Conservation (phyloP, 2,888 invertebrate genomes). For the Agonopterix heracliana region DNA sequence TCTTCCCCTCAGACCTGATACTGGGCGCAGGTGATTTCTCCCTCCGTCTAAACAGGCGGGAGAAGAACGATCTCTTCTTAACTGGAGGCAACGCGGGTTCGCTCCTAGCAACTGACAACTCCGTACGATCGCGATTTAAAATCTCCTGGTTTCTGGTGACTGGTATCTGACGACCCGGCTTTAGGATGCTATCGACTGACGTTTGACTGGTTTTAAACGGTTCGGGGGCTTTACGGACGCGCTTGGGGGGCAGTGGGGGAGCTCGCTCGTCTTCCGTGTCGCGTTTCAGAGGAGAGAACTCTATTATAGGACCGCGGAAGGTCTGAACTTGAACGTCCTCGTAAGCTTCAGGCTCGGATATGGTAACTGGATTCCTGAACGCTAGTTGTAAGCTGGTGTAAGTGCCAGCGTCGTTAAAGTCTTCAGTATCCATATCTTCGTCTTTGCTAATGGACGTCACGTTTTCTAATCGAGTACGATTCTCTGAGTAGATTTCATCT, state of each 20-base stretch:
- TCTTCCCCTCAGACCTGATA: constrained; percentile 50
- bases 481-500: constrained; percentile 87
- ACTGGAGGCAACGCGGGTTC: constrained; percentile 63
- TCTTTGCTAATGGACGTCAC: constrained; percentile 42
- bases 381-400: constrained; percentile 91
- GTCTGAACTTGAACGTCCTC: constrained; percentile 76
- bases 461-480: constrained; percentile 77
- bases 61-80: constrained; percentile 68
- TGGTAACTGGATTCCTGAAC: constrained; percentile 86
- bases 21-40: constrained; percentile 67
- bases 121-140: constrained; percentile 25
- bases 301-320: constrained; percentile 71
- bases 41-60: constrained; percentile 60
- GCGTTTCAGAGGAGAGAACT: constrained; percentile 68
- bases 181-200: constrained; percentile 56
- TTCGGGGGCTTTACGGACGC: constrained; percentile 76
- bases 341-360: constrained; percentile 72
- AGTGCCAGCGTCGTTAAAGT: constrained; percentile 86
- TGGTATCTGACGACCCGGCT: constrained; percentile 52
- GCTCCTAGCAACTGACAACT: constrained; percentile 47
- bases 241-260: constrained; percentile 89
- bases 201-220: constrained; percentile 60
- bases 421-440: constrained; percentile 74
- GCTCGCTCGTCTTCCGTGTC: constrained; percentile 78
- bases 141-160: constrained; percentile 39